phyloP scores from a whole-genome alignment of 2,888 invertebrate genomes.

The Carabus problematicus region DNA sequence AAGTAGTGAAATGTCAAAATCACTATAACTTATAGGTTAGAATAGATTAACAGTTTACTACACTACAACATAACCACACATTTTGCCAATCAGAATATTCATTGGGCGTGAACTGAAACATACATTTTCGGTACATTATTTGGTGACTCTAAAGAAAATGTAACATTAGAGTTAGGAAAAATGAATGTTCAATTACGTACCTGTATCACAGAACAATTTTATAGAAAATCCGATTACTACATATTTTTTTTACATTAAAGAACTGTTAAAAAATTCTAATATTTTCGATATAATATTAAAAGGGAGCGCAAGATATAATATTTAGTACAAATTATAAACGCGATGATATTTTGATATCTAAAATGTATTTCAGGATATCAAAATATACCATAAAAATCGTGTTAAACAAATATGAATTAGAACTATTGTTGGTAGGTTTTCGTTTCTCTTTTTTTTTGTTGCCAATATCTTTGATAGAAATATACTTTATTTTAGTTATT shows the following conservation, averaged over 20 bases:
- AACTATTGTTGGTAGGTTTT: background rate
- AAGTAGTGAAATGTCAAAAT: too few relatives aligned
- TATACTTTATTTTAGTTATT: conserved; percentile 16
- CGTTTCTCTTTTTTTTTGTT: background rate
- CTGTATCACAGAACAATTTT: conserved; percentile 40
- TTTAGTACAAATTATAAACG: background rate
- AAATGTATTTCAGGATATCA: background rate
- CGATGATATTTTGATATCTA: background rate
- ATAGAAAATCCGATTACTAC: conserved; percentile 35
- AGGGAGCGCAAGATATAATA: background rate
- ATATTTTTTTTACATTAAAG: conserved; percentile 22
- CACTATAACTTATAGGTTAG: too few relatives aligned
- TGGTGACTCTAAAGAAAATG: too few relatives aligned
- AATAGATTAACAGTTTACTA: too few relatives aligned
- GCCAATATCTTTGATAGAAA: conserved; percentile 8
- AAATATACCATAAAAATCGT: background rate
- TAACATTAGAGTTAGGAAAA: too few relatives aligned
- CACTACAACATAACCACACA: too few relatives aligned
- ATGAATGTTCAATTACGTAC: background rate
- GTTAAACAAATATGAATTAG: conserved; percentile 1
- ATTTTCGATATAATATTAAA: background rate
- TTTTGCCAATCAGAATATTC: too few relatives aligned
- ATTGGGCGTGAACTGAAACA: too few relatives aligned
- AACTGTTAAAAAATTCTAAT: too few relatives aligned
- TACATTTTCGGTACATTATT: too few relatives aligned